phyloP scores from a whole-genome alignment of 2,888 invertebrate genomes.

The Venustoraphidia nigricollis region DNA sequence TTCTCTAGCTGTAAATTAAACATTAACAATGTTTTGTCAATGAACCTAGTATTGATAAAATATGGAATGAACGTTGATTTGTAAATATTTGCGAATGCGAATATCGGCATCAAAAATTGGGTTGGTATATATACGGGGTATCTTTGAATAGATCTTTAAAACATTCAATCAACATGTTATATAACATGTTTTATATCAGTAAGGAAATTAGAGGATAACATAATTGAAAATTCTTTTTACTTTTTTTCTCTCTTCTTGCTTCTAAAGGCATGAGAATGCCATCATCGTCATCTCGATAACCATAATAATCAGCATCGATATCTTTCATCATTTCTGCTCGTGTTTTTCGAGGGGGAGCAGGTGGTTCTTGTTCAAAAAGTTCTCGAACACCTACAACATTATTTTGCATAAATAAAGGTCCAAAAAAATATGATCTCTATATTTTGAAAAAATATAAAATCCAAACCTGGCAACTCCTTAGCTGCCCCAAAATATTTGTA shows the following conservation, averaged over 20 bases:
- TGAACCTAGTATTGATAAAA: not conserved
- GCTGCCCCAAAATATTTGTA: constrained; percentile 99
- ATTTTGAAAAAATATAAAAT: not conserved
- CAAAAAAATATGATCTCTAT: not conserved
- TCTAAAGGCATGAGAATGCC: constrained; percentile 85
- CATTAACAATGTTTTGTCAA: not conserved
- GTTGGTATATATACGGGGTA: no score
- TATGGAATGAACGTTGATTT: not conserved
- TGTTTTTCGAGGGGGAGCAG: constrained; percentile 77
- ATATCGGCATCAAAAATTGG: no score
- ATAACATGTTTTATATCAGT: not conserved
- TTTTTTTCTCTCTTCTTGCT: constrained; percentile 57
- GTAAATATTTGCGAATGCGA: not conserved
- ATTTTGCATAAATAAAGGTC: not conserved
- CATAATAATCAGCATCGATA: constrained; percentile 98
- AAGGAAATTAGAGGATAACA: not conserved
- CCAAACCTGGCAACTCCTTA: constrained; percentile 78
- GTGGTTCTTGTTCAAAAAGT: constrained; percentile 91
- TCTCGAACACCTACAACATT: constrained; percentile 67
- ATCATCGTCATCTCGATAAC: constrained; percentile 97
- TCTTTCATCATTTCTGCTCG: constrained; percentile 95
- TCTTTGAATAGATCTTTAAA: not conserved
- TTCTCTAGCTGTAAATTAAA: constrained; percentile 29
- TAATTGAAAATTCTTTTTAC: constrained; percentile 22
- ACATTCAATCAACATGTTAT: not conserved